Conservation (phyloP, 2,113 vertebrate genomes). For the Tachuris rubrigastra region DNA sequence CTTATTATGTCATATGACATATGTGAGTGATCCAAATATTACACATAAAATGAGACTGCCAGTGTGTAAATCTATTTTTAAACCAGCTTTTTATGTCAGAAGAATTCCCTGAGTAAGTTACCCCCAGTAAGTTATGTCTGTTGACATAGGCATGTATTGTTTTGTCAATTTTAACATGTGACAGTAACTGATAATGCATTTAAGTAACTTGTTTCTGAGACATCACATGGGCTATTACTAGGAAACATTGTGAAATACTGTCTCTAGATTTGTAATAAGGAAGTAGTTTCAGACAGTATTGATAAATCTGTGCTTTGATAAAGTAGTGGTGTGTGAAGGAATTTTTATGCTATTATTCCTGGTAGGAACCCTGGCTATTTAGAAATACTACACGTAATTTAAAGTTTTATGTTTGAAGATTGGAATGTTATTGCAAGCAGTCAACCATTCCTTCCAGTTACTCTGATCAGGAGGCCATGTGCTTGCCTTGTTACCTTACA, state of each 20-base stretch:
- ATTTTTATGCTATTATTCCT: not conserved
- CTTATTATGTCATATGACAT: not conserved
- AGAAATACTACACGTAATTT: conserved; percentile 13
- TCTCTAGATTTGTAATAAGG: not conserved
- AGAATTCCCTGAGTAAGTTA: not conserved
- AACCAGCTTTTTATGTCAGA: not conserved
- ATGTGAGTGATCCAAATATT: not conserved
- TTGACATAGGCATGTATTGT: not conserved
- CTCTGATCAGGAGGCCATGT: not conserved
- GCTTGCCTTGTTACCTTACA: not conserved
- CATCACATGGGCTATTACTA: not conserved
- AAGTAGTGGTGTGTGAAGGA: not conserved
- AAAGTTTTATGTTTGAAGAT: conserved; percentile 4
- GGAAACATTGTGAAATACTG: not conserved
- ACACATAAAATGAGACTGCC: not conserved
- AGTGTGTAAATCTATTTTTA: not conserved
- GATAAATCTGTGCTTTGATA: not conserved
- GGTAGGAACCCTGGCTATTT: not conserved
- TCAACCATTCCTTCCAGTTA: not conserved
- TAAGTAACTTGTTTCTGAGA: not conserved
- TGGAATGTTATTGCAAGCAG: conserved; percentile 21
- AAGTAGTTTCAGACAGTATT: not conserved
- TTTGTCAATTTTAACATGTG: not conserved
- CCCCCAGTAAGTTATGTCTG: not conserved
- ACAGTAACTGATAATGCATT: not conserved